These are phyloP conservation scores for Chondrosia reniformis DNA, from an alignment of 37 sponge, comb jelly and placozoan genomes.

Conservation along the genomic window DNA sequence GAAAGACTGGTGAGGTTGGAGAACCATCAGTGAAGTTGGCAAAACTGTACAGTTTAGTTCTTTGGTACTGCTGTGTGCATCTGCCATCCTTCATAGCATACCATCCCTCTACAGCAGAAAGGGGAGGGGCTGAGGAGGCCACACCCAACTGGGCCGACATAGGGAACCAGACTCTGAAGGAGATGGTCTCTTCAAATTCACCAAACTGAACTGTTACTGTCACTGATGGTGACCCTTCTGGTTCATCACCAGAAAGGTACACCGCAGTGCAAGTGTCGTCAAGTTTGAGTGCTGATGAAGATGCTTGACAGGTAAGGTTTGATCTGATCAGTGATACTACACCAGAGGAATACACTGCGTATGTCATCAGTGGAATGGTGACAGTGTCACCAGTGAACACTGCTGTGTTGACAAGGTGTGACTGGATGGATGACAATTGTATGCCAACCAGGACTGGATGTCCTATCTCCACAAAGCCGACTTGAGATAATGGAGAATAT, in stretches of 20 bases:
- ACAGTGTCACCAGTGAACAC: constrained; percentile 23
- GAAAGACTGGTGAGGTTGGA: neutral
- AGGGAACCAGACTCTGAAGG: constrained; percentile 61
- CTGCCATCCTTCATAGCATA: neutral
- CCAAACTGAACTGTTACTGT: constrained; percentile 14
- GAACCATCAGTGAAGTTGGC: constrained; percentile 54
- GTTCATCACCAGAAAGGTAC: constrained; percentile 27
- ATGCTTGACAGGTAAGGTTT: constrained; percentile 24
- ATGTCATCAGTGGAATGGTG: neutral
- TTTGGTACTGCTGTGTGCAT: constrained; percentile 43
- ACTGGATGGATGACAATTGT: neutral
- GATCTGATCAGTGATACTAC: neutral
- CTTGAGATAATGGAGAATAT: neutral
- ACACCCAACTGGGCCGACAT: neutral
- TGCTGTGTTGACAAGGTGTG: constrained; percentile 65
- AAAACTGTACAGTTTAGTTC: constrained; percentile 18
- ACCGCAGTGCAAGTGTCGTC: constrained; percentile 31
- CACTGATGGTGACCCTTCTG: neutral
- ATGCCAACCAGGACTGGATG: constrained; percentile 29
- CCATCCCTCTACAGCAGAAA: constrained; percentile 34
- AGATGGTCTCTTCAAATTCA: neutral
- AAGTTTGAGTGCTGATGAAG: constrained; percentile 13
- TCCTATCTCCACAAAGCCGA: neutral
- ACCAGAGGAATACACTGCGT: constrained; percentile 14
- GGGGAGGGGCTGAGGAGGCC: neutral